Percentiles rank a stretch among this genome's conserved stretches.
These are phyloP conservation scores for Germaria angustata DNA, from an alignment of 2,888 invertebrate genomes.

Conservation along the genomic window DNA sequence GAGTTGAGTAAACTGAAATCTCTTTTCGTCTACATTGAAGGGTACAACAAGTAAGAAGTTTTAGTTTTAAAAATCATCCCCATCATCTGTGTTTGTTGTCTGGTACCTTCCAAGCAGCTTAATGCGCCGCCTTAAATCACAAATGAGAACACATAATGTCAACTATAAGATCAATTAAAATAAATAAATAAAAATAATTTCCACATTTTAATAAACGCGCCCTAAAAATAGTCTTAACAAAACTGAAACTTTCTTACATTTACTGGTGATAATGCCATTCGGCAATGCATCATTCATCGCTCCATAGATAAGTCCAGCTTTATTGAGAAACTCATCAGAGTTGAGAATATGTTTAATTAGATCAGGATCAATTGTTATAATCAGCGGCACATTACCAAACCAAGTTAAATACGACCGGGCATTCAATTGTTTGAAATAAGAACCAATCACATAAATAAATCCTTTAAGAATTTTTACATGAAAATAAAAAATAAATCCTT, in stretches of 20 bases:
- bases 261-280: constrained; percentile 57
- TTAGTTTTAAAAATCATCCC: no score
- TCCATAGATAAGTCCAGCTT: constrained; percentile 44
- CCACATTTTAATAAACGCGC: no score
- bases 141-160: no score
- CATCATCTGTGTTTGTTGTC: no score
- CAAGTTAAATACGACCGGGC: constrained; percentile 44
- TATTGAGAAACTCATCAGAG: constrained; percentile 63
- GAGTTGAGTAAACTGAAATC: no score
- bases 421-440: constrained; percentile 40
- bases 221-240: no score
- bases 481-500: background rate
- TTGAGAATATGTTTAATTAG: constrained; percentile 62
- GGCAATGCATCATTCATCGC: constrained; percentile 39
- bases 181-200: no score
- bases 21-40: no score
- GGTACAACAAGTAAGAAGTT: no score
- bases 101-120: no score
- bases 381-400: constrained; percentile 59
- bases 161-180: no score
- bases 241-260: constrained; percentile 38
- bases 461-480: background rate
- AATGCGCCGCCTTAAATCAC: no score
- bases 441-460: constrained; percentile 11
- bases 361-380: constrained; percentile 62